phyloP scores from a whole-genome alignment of 2,113 vertebrate species.

The Dissostichus mawsoni region DNA sequence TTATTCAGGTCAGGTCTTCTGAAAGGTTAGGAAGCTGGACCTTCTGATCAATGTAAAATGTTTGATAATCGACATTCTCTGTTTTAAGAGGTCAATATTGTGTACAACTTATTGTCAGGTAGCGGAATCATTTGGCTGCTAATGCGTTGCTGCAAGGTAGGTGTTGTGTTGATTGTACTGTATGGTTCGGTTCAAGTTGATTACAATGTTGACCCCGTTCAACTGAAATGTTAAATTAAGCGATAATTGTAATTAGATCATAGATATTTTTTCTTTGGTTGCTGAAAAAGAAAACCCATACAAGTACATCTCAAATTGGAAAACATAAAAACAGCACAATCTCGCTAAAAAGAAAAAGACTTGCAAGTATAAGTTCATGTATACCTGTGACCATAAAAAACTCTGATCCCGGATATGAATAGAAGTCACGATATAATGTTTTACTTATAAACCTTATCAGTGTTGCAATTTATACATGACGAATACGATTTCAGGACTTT shows the following conservation, averaged over 20 bases:
- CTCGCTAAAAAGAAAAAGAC: too few relatives aligned
- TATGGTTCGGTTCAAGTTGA: slow-evolving; percentile 13
- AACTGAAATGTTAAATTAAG: not conserved
- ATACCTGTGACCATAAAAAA: not conserved
- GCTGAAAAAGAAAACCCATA: too few relatives aligned
- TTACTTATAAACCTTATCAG: not conserved
- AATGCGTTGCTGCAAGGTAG: not conserved
- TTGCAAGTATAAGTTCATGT: too few relatives aligned
- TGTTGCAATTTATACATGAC: not conserved
- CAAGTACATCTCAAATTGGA: too few relatives aligned
- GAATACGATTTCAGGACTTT: not conserved
- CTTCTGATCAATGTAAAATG: not conserved
- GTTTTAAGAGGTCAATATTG: not conserved
- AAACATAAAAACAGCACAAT: too few relatives aligned
- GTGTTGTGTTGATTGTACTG: slow-evolving; percentile 6
- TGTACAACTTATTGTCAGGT: not conserved
- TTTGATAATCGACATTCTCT: not conserved
- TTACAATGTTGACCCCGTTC: slow-evolving; percentile 11
- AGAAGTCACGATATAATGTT: not conserved
- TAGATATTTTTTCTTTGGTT: too few relatives aligned
- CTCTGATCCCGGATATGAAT: not conserved
- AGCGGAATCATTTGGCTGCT: not conserved
- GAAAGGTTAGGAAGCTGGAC: not conserved
- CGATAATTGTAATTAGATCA: too few relatives aligned
- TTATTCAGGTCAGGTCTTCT: slow-evolving; percentile 8